Base-by-base conservation (phyloP, 2,113 vertebrate species). In the Myotis lucifugus region DNA sequence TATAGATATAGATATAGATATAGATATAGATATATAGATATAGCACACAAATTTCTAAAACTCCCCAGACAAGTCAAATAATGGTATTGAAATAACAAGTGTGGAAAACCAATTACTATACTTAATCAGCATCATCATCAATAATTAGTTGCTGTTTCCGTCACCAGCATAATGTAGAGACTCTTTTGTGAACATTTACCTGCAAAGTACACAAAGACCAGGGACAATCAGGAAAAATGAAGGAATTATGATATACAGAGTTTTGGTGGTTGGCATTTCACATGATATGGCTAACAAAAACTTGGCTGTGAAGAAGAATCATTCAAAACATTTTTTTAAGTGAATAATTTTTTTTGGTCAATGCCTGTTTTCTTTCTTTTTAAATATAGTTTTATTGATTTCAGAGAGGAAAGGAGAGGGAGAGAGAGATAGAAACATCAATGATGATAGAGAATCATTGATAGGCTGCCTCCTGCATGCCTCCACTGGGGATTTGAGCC, bases 221-320 rank as follows among this genome's bases (percentile, higher is more conserved):
- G 25, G 27, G 81, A 52, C 21, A 89, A 12, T 54, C 19, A 52
- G 29, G 69, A 78, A 46, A 86, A 89, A 87, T 46, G 42, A 78
- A 83, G 29, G 27, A 78, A 54, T 50, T 61, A 23, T 84, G 29
- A 73, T 7, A 17, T 56, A 14, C 37, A 19, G n/a, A 37, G 42
- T 78, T 92, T 77, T 93, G 52, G n/a, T 89, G 37, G 85, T 46
- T 89, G 52, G 34, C 52, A 74, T 79, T 95, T 69, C 54, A 90
- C 7, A 25, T 50, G 48, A 50, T 74, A 17, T 70, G 52, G 5
- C 69, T 74, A 86, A 56, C 21, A 85, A 74, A 34, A 93, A 61
- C 81, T 90, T 69, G 85, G 13, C 27, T 56, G 23, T 17, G 14
- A 73, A 86, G 79, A 46, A 88, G 21, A 95, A 59, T 83, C 37